phyloP scores from a whole-genome alignment of 2,113 vertebrate species.

The Hydrochoerus hydrochaeris region DNA sequence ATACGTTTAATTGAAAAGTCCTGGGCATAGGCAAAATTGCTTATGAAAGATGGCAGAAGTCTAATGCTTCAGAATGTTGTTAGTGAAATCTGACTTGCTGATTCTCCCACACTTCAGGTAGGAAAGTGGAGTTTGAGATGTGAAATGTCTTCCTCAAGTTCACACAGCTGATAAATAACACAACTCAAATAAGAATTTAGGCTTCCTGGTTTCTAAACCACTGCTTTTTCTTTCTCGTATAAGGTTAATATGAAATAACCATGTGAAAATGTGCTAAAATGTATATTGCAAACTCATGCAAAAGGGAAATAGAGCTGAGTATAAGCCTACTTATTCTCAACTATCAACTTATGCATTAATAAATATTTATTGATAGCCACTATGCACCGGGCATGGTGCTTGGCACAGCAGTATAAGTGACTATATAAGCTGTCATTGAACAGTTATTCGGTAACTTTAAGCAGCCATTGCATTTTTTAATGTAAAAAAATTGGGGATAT shows the following conservation, averaged over 20 bases:
- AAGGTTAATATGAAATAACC: background rate
- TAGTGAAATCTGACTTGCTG: background rate
- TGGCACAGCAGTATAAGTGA: constrained; percentile 13
- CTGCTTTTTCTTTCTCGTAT: background rate
- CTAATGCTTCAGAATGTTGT: background rate
- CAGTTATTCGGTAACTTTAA: background rate
- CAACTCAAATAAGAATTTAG: background rate
- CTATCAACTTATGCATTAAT: background rate
- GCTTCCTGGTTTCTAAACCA: background rate
- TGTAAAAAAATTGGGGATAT: background rate
- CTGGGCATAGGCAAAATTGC: background rate
- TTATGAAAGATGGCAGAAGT: background rate
- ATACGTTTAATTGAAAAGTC: background rate
- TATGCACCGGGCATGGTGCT: background rate
- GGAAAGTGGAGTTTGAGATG: background rate
- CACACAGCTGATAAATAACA: background rate
- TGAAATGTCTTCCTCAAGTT: background rate
- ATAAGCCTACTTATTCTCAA: background rate
- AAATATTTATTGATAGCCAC: background rate
- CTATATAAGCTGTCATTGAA: background rate
- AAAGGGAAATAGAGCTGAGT: background rate
- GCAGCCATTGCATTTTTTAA: background rate
- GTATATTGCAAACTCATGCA: background rate
- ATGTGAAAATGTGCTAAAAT: background rate
- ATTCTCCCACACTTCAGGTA: background rate